Percentiles rank a stretch among this genome's conserved stretches.
Evolutionary conservation across 2,797 vertebrate genomes (phyloP).

Genomic region (Sebastes oblongus): DNA sequence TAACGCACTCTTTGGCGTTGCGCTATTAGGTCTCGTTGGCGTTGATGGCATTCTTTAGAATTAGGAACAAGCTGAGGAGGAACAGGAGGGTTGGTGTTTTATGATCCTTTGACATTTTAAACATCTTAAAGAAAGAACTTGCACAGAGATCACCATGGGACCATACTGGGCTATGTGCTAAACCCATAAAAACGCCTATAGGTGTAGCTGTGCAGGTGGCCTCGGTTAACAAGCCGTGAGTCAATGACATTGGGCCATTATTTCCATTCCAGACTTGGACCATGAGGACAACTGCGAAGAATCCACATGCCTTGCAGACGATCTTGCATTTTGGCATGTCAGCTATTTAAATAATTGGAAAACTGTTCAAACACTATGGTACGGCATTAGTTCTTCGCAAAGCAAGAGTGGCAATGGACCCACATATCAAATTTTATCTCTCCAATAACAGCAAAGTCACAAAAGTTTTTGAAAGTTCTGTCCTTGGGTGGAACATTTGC

Average conservation of each 20-base stretch:
- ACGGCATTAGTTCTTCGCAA: background rate
- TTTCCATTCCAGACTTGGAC: conserved; percentile 9
- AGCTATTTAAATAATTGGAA: conserved; percentile 3
- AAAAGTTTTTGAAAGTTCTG: background rate
- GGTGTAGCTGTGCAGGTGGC: conserved; percentile 46
- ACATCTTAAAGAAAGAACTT: conserved; percentile 37
- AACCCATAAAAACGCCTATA: conserved; percentile 13
- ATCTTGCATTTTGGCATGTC: background rate
- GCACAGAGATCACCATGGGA: conserved; percentile 24
- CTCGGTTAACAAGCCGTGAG: conserved; percentile 43
- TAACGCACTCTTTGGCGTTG: conserved; percentile 52
- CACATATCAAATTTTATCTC: background rate
- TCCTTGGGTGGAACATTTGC: background rate
- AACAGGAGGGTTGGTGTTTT: conserved; percentile 36
- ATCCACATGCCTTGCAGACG: background rate
- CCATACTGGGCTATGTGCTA: conserved; percentile 3
- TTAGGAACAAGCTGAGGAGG: conserved; percentile 25
- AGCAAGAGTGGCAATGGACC: background rate
- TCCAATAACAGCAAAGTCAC: background rate
- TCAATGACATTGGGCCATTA: conserved; percentile 28
- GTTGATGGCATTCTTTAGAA: conserved; percentile 54
- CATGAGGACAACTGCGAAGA: background rate
- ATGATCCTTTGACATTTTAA: conserved; percentile 58
- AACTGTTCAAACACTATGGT: background rate
- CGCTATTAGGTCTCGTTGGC: conserved; percentile 55